Evolutionary conservation across 2,113 vertebrate species (phyloP).

Genomic region (Pterocles orientalis): DNA sequence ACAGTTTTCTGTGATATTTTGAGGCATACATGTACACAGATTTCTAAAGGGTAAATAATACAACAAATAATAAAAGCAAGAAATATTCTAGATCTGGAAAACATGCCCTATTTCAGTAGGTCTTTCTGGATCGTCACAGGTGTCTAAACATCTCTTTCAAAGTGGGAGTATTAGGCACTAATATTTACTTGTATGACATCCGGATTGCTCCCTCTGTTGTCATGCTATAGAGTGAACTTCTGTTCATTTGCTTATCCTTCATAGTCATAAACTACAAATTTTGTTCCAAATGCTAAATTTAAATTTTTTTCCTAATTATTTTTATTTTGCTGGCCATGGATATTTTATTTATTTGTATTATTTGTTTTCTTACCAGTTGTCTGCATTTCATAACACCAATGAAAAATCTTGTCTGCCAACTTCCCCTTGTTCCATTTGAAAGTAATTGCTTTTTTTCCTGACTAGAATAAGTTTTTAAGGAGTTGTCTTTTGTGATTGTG

Average conservation of each 20-base stretch:
- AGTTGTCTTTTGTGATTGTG: constrained; percentile 11
- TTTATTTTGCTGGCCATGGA: constrained; percentile 58
- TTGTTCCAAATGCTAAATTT: constrained; percentile 34
- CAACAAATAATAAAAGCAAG: background rate
- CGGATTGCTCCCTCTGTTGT: background rate
- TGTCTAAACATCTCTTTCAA: background rate
- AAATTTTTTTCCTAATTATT: constrained; percentile 45
- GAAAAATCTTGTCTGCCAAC: constrained; percentile 63
- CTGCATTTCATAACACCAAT: constrained; percentile 67
- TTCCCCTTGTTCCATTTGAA: constrained; percentile 61
- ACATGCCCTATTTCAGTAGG: background rate
- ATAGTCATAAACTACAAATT: constrained; percentile 26
- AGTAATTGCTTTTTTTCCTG: constrained; percentile 53
- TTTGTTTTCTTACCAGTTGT: constrained; percentile 69
- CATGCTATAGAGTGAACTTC: background rate
- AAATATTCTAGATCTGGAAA: background rate
- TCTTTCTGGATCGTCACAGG: background rate
- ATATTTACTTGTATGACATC: background rate
- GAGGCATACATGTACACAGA: background rate
- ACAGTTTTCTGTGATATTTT: background rate
- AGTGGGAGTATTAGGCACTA: background rate
- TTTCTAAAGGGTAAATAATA: background rate
- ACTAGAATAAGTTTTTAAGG: constrained; percentile 37
- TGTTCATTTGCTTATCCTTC: constrained; percentile 21
- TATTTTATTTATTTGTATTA: constrained; percentile 63